A percentile compares a stretch with the other conserved stretches of the same genome.
Evolutionary conservation across 1,140 invertebrate genomes (phyloP).

Genomic region (Brachionus sp.): DNA sequence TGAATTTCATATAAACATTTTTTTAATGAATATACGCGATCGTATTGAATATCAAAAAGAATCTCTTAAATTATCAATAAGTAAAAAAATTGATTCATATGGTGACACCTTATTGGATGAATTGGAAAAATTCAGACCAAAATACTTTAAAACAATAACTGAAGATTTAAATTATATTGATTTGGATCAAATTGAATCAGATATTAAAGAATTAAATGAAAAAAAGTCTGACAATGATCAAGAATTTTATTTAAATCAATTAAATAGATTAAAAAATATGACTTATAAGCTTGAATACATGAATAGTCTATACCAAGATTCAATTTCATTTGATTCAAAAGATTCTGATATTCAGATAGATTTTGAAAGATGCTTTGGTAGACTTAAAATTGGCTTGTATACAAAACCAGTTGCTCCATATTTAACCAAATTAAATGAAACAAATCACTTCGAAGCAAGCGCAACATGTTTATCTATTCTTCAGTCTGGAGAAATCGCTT

Average conservation of each 20-base stretch:
- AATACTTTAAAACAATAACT: not conserved
- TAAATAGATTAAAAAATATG: not conserved
- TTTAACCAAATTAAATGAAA: not conserved
- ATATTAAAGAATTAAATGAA: not conserved
- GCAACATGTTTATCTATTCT: not conserved
- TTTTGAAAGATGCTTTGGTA: not conserved
- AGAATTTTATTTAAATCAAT: not conserved
- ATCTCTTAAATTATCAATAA: not conserved
- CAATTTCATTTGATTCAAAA: not conserved
- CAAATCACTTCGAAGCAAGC: not conserved
- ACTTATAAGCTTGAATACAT: not conserved
- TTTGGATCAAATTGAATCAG: conserved; percentile 1
- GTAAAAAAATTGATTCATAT: not conserved
- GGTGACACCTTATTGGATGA: not conserved
- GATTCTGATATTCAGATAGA: not conserved
- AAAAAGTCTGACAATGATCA: not conserved
- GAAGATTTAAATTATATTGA: not conserved
- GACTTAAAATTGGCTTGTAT: not conserved
- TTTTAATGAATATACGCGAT: not conserved
- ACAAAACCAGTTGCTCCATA: not conserved
- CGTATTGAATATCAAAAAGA: not conserved
- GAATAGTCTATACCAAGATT: not conserved
- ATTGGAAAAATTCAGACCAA: not conserved
- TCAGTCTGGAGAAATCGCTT: not conserved
- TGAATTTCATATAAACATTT: not conserved